Conservation (phyloP, 1,140 invertebrate species). For the Drosophila takahashii region DNA sequence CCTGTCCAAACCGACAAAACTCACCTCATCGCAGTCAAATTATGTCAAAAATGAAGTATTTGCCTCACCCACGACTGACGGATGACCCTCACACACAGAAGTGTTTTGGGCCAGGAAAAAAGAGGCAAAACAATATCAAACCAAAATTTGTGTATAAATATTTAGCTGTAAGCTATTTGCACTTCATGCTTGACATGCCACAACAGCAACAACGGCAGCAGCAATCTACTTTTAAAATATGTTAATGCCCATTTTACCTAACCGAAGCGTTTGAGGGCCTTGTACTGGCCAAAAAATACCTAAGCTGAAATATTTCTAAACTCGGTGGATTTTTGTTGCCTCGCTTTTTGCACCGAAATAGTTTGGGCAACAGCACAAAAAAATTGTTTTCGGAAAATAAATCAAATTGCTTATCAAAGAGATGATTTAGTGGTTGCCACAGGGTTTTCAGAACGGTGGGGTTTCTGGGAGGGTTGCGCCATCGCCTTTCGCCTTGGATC, state of each 20-base stretch:
- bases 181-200: slow-evolving; percentile 76
- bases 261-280: slow-evolving; percentile 45
- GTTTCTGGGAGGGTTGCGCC: not conserved
- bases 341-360: slow-evolving; percentile 51
- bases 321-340: slow-evolving; percentile 44
- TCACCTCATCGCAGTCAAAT: slow-evolving; percentile 28
- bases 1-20: not conserved
- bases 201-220: slow-evolving; percentile 31
- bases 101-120: slow-evolving; percentile 29
- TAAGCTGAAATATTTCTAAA: slow-evolving; percentile 55
- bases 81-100: slow-evolving; percentile 27
- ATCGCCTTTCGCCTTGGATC: slow-evolving; percentile 12
- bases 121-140: slow-evolving; percentile 38
- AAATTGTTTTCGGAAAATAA: slow-evolving; percentile 80
- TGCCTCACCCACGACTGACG: slow-evolving; percentile 10
- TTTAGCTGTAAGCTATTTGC: slow-evolving; percentile 77
- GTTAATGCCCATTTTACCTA: slow-evolving; percentile 70
- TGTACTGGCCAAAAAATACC: slow-evolving; percentile 51
- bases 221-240: slow-evolving; percentile 75
- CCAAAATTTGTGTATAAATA: slow-evolving; percentile 70
- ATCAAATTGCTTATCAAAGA: slow-evolving; percentile 82
- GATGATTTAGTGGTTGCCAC: slow-evolving; percentile 74
- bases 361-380: slow-evolving; percentile 51
- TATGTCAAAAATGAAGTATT: slow-evolving; percentile 41
- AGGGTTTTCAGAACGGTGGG: slow-evolving; percentile 7